These are phyloP conservation scores for Drosophila lutescens DNA, from an alignment of 2,888 invertebrate genomes.

Conservation along the genomic window DNA sequence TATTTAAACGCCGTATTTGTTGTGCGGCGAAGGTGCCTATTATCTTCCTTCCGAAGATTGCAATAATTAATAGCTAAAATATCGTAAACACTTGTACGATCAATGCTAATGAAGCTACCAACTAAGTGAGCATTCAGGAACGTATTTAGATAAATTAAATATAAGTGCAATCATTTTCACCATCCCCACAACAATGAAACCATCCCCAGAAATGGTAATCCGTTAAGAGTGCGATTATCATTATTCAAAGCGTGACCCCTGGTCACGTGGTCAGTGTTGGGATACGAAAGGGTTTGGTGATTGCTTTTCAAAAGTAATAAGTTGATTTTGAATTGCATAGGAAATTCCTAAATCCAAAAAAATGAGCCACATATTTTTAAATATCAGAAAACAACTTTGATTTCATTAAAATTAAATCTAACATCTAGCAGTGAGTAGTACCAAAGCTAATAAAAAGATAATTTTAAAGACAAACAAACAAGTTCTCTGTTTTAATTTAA, in stretches of 20 bases:
- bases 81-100: slow-evolving; percentile 15
- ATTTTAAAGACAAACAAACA: background rate
- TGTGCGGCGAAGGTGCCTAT: slow-evolving; percentile 43
- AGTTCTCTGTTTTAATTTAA: background rate
- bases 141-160: slow-evolving; percentile 16
- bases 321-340: too few relatives aligned
- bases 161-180: slow-evolving; percentile 13
- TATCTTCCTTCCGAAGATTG: slow-evolving; percentile 41
- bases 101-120: slow-evolving; percentile 35
- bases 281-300: background rate
- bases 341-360: too few relatives aligned
- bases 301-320: background rate
- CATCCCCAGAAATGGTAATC: slow-evolving; percentile 23
- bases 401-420: background rate
- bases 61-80: slow-evolving; percentile 57
- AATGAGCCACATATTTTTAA: too few relatives aligned
- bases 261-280: slow-evolving; percentile 1
- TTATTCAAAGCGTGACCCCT: slow-evolving; percentile 15
- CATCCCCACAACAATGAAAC: slow-evolving; percentile 11
- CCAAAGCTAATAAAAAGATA: background rate
- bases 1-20: slow-evolving; percentile 40
- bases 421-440: background rate
- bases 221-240: slow-evolving; percentile 15
- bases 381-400: too few relatives aligned
- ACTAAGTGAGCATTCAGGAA: slow-evolving; percentile 9